Evolutionary conservation across 2,113 vertebrate species (phyloP).

Genomic region (Grallaria varia): DNA sequence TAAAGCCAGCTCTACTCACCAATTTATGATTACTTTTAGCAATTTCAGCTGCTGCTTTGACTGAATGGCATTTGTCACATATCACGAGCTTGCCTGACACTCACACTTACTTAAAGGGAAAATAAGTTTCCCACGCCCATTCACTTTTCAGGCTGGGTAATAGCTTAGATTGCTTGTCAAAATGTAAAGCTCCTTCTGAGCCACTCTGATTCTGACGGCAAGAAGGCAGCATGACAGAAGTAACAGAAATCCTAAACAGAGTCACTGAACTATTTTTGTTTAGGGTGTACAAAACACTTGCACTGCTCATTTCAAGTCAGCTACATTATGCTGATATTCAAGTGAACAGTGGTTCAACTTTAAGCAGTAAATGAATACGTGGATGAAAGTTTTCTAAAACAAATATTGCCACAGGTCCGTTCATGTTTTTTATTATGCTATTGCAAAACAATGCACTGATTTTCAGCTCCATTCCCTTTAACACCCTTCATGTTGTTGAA

Average conservation of each 20-base stretch:
- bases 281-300: background rate
- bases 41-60: background rate
- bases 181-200: background rate
- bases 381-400: background rate
- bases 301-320: background rate
- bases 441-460: background rate
- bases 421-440: background rate
- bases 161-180: background rate
- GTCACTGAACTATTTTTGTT: background rate
- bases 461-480: background rate
- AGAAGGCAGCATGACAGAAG: background rate
- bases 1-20: background rate
- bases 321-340: background rate
- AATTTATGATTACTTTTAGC: background rate
- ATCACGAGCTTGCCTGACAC: background rate
- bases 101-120: background rate
- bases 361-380: background rate
- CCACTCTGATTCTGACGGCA: background rate
- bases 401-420: background rate
- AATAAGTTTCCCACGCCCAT: background rate
- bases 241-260: background rate
- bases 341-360: background rate
- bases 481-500: background rate
- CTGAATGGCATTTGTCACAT: background rate
- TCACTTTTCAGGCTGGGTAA: background rate